phyloP scores from a whole-genome alignment of 2,797 vertebrate genomes.

The Eulemur albifrons region DNA sequence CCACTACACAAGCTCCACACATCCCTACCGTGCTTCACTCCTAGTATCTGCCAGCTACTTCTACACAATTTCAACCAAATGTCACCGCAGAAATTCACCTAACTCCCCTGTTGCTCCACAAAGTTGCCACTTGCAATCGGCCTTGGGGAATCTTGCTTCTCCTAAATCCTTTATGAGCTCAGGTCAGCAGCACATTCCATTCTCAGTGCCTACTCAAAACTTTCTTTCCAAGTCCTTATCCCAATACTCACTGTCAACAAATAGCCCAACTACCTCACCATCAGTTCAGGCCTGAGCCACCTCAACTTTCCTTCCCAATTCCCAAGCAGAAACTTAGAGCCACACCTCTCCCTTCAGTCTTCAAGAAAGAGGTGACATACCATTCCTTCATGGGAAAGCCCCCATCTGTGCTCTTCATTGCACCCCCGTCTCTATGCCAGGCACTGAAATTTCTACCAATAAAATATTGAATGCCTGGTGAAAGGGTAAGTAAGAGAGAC shows the following conservation, averaged over 20 bases:
- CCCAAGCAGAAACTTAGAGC: not conserved
- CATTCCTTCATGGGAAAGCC: not conserved
- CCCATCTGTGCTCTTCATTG: not conserved
- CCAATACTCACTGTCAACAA: not conserved
- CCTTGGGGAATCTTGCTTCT: not conserved
- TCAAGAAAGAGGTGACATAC: accelerated
- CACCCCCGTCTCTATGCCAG: not conserved
- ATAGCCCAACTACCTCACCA: not conserved
- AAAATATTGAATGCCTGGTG: not conserved
- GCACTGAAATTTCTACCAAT: not conserved
- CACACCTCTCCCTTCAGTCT: not conserved
- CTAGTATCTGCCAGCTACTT: not conserved
- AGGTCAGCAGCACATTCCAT: not conserved
- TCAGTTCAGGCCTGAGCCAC: not conserved
- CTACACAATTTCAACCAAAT: not conserved
- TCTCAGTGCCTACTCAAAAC: not conserved
- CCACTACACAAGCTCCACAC: not conserved
- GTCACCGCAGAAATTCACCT: not conserved
- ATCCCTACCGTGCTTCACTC: no score
- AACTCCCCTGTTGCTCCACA: not conserved
- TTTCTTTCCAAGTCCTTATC: not conserved
- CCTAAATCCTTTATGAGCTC: not conserved
- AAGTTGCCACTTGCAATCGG: not conserved
- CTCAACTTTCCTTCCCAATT: not conserved
- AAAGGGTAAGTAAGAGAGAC: not conserved